Evolutionary conservation across 2,113 vertebrate genomes (phyloP).

Genomic region (Accipiter cooperii): DNA sequence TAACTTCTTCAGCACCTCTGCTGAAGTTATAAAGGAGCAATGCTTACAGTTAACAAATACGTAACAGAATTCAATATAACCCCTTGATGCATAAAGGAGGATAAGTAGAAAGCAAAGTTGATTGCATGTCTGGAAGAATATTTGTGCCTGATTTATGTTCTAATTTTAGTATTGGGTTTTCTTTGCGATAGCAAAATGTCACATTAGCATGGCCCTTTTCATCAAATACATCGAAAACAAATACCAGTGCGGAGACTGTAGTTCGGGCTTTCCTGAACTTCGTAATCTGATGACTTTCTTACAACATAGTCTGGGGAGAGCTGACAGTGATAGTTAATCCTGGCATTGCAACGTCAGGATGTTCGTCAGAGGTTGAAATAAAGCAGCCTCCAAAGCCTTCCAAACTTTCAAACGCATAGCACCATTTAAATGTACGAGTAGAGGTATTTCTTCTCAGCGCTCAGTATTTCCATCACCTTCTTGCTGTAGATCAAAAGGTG

Average conservation of each 20-base stretch:
- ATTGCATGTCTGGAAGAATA: conserved; percentile 57
- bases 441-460: neutral
- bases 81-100: conserved; percentile 18
- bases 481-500: neutral
- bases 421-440: neutral
- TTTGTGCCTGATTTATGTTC: conserved; percentile 71
- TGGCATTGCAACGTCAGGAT: fast-evolving
- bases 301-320: neutral
- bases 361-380: neutral
- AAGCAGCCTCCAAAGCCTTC: neutral
- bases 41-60: neutral
- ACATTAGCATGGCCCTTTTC: conserved; percentile 67
- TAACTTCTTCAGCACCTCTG: neutral
- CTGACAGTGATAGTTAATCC: fast-evolving
- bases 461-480: neutral
- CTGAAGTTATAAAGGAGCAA: neutral
- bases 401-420: neutral
- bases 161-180: conserved; percentile 66
- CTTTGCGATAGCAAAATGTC: conserved; percentile 64
- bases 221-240: conserved; percentile 6
- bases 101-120: conserved; percentile 51
- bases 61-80: neutral
- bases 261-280: neutral
- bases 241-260: neutral
- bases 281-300: neutral